These are phyloP conservation scores for Conus betulinus DNA, from an alignment of 1,140 invertebrate species.

Conservation along the genomic window DNA sequence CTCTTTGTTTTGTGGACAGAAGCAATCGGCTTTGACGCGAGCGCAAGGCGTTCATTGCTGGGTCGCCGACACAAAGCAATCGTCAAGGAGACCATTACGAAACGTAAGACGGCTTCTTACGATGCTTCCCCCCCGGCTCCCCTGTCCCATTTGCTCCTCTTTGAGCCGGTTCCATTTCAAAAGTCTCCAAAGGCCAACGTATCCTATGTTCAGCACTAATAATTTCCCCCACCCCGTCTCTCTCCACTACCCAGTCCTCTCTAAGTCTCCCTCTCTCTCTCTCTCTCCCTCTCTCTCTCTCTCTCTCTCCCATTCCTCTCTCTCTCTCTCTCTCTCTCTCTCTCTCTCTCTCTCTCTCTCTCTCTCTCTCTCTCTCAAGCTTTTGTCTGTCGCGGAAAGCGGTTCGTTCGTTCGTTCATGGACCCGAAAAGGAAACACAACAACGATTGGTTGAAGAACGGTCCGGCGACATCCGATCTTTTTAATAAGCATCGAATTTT, in stretches of 20 bases:
- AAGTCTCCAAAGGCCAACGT: no score
- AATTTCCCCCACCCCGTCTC: no score
- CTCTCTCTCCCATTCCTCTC: no score
- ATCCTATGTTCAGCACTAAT: no score
- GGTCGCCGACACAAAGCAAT: background rate
- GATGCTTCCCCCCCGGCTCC: background rate
- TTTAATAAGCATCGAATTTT: no score
- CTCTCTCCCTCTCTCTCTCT: background rate
- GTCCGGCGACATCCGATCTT: no score
- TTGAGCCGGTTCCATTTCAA: background rate
- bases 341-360: background rate
- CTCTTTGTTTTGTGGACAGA: conserved; percentile 6
- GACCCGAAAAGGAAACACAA: no score
- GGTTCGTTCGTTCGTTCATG: no score
- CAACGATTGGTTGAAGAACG: no score
- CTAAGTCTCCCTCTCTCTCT: background rate
- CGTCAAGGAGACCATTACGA: background rate
- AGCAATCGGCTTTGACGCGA: background rate
- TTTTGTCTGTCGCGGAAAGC: no score
- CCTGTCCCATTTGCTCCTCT: conserved; percentile 1
- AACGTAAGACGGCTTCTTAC: conserved; percentile 14
- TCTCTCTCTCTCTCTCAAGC: background rate
- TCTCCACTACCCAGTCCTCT: no score
- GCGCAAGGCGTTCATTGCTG: background rate
- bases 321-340: background rate